Percentiles rank a stretch among this genome's conserved stretches.
Conservation (phyloP, 2,888 invertebrate species). For the Ellobium chinense region DNA sequence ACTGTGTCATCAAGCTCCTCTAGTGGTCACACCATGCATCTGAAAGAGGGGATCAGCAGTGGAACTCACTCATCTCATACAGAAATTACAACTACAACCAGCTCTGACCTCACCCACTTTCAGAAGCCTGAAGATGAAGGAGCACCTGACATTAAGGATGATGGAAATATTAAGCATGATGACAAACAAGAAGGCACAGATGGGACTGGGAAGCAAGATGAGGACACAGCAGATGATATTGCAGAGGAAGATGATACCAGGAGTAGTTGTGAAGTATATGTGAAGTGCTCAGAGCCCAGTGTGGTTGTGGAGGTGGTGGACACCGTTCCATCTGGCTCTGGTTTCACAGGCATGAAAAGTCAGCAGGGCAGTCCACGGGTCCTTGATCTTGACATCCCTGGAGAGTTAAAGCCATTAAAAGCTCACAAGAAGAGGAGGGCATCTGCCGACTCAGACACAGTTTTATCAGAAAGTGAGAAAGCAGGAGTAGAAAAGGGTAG, state of each 20-base stretch:
- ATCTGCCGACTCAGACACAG: slow-evolving; percentile 16
- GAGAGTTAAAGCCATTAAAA: slow-evolving; percentile 9
- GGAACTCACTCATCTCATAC: background rate
- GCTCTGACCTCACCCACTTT: background rate
- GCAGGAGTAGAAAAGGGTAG: background rate
- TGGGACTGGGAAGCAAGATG: background rate
- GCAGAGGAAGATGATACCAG: background rate
- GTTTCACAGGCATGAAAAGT: slow-evolving; percentile 65
- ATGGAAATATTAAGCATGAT: background rate
- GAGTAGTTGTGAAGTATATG: background rate
- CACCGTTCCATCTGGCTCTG: slow-evolving; percentile 53
- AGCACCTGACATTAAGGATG: background rate
- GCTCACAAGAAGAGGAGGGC: background rate
- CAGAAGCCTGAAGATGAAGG: background rate
- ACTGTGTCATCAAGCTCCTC: background rate
- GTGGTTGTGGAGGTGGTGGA: slow-evolving; percentile 69
- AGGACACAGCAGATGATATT: background rate
- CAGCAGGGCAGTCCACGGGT: slow-evolving; percentile 64
- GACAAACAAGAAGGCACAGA: too few relatives aligned
- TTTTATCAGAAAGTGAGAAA: background rate
- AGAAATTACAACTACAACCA: background rate
- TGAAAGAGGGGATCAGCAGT: background rate
- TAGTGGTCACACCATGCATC: background rate
- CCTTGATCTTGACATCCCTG: slow-evolving; percentile 37
- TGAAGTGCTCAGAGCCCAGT: slow-evolving; percentile 50